Base-by-base conservation (phyloP, 2,888 invertebrate species). In the Laothoe populi region DNA sequence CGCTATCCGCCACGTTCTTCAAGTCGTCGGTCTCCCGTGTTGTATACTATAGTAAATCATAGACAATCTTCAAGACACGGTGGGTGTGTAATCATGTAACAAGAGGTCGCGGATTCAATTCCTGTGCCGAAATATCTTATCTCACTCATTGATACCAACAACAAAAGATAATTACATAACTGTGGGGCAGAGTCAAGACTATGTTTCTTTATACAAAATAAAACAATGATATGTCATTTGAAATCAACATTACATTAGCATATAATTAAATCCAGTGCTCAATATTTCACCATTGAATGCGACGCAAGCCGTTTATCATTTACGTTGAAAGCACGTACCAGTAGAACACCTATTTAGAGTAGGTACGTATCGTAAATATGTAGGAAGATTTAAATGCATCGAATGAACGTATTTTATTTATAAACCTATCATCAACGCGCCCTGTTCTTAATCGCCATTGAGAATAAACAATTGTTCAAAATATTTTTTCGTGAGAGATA, bases 401-500 rank as follows among this genome's bases (percentile, higher is more conserved):
- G 42, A 21, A 45, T 58, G n/a, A 42, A 46, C 31, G 59, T 21
- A 46, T 46, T 46, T 66, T 69, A 72, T 74, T 71, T 72, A 77
- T 75, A 70, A 70, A 73, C 75, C 71, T 69, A 65, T 73, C 73
- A 71, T 60, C 67, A 62, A 49, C 63, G 57, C 63, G 67, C 38
- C 71, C 69, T 71, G 74, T 57, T 68, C 65, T 71, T 60, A 63
- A 71, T 73, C 69, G 65, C 65, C 62, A 57, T 45, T 31, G 49
- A 62, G 62, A 62, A 66, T 68, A 70, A 69, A 71, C 65, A 69
- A 63, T 64, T 64, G 61, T 57, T 64, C 66, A 61, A 70, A 65
- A 69, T 73, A 74, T 66, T 74, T 78, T 73, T 78, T 70, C 68
- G 24, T 67, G 71, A 75, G 71, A 72, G 70, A 77, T 72, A 67